Percentiles rank a stretch among this genome's conserved stretches.
Conservation (phyloP, 2,888 invertebrate genomes). For the Aporophyla lueneburgensis region DNA sequence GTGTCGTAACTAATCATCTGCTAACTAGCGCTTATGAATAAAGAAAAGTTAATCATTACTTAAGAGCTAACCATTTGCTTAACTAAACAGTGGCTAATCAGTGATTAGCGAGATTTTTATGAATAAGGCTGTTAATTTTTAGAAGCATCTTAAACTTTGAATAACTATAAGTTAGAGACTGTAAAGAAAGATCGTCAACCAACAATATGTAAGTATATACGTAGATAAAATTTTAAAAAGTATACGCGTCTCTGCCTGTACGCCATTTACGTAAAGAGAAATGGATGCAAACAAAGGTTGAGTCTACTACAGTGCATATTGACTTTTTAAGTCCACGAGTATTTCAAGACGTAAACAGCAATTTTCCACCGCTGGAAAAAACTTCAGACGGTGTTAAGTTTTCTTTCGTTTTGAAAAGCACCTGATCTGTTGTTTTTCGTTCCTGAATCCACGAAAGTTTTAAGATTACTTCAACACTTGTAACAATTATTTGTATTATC, state of each 20-base stretch:
- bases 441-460: no score
- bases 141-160: neutral
- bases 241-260: neutral
- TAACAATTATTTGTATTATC: neutral
- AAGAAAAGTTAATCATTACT: no score
- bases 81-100: no score
- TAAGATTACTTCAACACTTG: neutral
- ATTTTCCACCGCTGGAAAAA: conserved; percentile 49
- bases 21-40: no score
- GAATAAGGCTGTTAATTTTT: no score
- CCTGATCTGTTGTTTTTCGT: neutral
- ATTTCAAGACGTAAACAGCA: conserved; percentile 34
- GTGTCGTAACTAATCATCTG: no score
- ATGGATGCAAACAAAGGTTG: conserved; percentile 36
- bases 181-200: neutral
- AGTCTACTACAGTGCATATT: conserved; percentile 14
- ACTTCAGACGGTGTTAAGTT: neutral
- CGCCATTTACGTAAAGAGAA: neutral
- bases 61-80: no score
- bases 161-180: no score
- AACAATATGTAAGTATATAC: neutral
- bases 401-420: conserved; percentile 1
- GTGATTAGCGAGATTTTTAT: no score
- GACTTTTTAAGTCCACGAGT: conserved; percentile 30
- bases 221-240: neutral